Evolutionary conservation across 1,140 invertebrate species (phyloP), one percentile per base, ranked within the genome.

Genomic region (Paraescarpia echinospica): DNA sequence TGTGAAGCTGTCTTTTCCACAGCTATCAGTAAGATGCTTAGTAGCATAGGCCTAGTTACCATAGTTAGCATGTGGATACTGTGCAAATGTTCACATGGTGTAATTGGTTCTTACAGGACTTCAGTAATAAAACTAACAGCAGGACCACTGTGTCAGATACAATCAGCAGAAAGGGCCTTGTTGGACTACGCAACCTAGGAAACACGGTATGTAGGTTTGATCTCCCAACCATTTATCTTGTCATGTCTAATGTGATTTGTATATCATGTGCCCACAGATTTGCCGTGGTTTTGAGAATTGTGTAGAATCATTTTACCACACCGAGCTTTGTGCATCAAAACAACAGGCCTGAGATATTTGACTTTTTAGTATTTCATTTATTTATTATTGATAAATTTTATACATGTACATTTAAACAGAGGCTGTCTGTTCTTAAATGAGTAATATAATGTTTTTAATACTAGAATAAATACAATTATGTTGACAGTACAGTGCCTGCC

Each of bases 101-200:
- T 77, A 77, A 2, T 77, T 77, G 59, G 12, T 77, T 77, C 59
- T 4, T 77, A 77, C 59, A 77, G 59, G 22, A 77, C 59, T 77
- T 14, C 59, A 5, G 2, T 27, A 27, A 18, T 31, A 77, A 18
- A 18, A 27, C 18, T 77, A 77, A 31, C 59, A 77, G 59, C 27
- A 12, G 59, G 59, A 27, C 59, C 59, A 77, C 9, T 77, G 59
- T 77, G 27, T 77, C 59, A 27, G 59, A 77, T 2, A 2, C 12
- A 77, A 77, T 2, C 59, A 77, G 59, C 59, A 77, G 59, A 31
- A 77, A 77, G 27, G 98, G 98, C 93, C 96, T 98, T 92, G 98
- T 98, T 95, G 98, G 98, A 31, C 97, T 99, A 41, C 97, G 98
- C 94, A 99, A 99, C 96, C 98, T 99, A 94, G 98, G 98, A 94